Evolutionary conservation across 1,140 invertebrate genomes (phyloP), one percentile per base, ranked within the genome.

Genomic region (Cydia fagiglandana): DNA sequence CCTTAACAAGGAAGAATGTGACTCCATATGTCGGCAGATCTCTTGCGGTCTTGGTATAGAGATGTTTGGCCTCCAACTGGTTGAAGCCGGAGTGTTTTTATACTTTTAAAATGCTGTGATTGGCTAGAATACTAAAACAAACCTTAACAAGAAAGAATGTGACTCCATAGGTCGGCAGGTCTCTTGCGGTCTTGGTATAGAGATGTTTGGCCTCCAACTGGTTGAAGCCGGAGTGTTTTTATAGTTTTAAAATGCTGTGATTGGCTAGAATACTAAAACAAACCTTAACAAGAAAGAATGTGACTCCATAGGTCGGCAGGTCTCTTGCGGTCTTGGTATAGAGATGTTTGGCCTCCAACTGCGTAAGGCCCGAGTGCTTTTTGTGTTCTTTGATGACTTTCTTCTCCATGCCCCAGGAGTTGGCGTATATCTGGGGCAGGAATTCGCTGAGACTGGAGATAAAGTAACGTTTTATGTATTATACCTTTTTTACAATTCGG

Each of bases 91-190:
- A 81, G 87, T 97, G 96, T 80, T 96, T 97, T 95, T 96, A 87
- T 30, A 3, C 4, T 30, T 4, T 30, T 30, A 30, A 30, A 30
- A 30, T 3, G 30, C 30, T 30, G 34, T 34, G 99, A 98, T 88
- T 98, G 41, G 41, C 2, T 12, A 45, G 1, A 45, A 45, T 45
- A 45, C 41, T 45, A 13, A 34, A 17, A 76, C 78, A 87, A 90
- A 96, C 96, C 91, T 99, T 99, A 2, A 99, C 99, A 24, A 99
- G 93, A 93, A 99, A 99, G 94, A 99, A 99, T 0, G 99, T 99
- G 13, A 99, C 99, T 9, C 99, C 99, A 93, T 99, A 99, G 0
- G 99, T 99, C 79, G 97, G 98, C 79, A 99, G 93, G 9, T 97
- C 97, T 76, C 99, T 94, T 1, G 99, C 99, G 9, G 96, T 96